Percentiles rank a stretch among this genome's conserved stretches.
Conservation (phyloP, 2,113 vertebrate species). For the Pagrus major region DNA sequence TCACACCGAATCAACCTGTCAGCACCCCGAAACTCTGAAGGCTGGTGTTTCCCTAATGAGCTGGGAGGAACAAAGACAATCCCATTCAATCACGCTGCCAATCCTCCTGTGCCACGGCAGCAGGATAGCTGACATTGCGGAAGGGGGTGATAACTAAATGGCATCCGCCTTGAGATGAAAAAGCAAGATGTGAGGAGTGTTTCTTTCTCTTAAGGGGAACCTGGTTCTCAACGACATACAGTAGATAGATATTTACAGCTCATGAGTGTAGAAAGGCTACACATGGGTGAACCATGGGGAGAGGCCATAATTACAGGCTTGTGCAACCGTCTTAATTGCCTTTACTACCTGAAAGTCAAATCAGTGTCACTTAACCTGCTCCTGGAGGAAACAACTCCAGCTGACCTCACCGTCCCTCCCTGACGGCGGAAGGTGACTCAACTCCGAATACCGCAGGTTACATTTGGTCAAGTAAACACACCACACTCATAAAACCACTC, state of each 20-base stretch:
- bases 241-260: conserved; percentile 5
- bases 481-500: conserved; percentile 43
- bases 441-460: conserved; percentile 53
- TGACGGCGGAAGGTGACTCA: conserved; percentile 66
- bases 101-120: conserved; percentile 15
- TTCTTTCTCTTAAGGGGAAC: neutral
- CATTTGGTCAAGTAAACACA: conserved; percentile 60
- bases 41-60: conserved; percentile 63
- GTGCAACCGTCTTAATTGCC: conserved; percentile 64
- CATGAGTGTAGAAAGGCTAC: conserved; percentile 22
- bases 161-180: neutral
- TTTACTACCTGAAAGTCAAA: conserved; percentile 59
- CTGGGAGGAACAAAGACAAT: conserved; percentile 57
- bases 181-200: neutral
- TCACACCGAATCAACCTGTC: conserved; percentile 74
- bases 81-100: conserved; percentile 61
- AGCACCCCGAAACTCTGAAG: conserved; percentile 58
- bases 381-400: conserved; percentile 52
- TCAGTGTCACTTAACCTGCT: conserved; percentile 63
- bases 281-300: conserved; percentile 33
- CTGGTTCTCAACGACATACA: conserved; percentile 7
- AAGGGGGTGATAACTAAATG: conserved; percentile 22
- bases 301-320: conserved; percentile 68
- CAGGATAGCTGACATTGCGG: conserved; percentile 36
- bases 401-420: conserved; percentile 64